Conservation (phyloP, 2,113 vertebrate genomes). For the Proteles cristata region DNA sequence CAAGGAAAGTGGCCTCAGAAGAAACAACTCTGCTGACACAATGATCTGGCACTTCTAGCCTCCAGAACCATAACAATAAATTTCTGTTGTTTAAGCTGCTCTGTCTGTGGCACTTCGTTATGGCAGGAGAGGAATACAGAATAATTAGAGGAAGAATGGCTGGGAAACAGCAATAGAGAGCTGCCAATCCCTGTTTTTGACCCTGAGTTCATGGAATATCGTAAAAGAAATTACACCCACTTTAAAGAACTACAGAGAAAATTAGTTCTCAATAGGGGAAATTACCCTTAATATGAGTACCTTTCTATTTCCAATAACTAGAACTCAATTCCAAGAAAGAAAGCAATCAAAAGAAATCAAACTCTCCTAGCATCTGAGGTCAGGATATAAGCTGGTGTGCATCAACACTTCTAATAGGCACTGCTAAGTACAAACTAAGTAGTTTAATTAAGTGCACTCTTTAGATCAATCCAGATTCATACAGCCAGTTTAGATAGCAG, state of each 20-base stretch:
- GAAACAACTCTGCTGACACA: neutral
- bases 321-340: neutral
- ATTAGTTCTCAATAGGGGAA: neutral
- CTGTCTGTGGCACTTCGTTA: neutral
- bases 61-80: neutral
- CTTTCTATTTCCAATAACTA: neutral
- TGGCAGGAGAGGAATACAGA: neutral
- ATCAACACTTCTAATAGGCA: neutral
- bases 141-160: neutral
- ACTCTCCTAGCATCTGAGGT: neutral
- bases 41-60: neutral
- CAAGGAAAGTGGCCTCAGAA: neutral
- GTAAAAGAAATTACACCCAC: neutral
- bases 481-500: conserved; percentile 33
- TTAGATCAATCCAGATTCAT: conserved; percentile 52
- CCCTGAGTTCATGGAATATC: neutral
- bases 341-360: neutral
- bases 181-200: neutral
- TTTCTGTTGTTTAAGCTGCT: neutral
- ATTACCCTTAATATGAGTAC: neutral
- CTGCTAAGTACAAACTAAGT: neutral
- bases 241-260: neutral
- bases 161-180: neutral
- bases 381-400: neutral
- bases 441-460: conserved; percentile 42